A percentile compares a stretch with the other conserved stretches of the same genome.
These are phyloP conservation scores for Himalopsyche anomala DNA, from an alignment of 2,888 invertebrate genomes.

Conservation along the genomic window DNA sequence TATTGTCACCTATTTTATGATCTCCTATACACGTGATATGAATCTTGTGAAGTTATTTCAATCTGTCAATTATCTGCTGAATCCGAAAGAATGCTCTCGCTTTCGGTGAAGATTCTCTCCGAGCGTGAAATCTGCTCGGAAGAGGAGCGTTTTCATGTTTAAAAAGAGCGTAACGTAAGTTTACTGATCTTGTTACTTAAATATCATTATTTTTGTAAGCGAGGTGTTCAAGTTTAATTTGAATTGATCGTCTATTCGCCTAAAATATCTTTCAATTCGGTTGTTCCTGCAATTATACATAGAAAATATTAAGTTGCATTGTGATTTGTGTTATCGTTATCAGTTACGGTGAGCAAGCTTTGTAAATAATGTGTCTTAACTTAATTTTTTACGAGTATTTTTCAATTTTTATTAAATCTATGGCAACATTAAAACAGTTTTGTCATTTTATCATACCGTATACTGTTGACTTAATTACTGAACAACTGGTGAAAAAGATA, in stretches of 20 bases:
- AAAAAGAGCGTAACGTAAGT: neutral
- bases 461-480: neutral
- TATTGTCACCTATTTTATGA: slow-evolving; percentile 62
- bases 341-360: slow-evolving; percentile 55
- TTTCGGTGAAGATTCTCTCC: neutral
- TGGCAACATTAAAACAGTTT: slow-evolving; percentile 49
- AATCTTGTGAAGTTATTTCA: slow-evolving; percentile 50
- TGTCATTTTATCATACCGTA: neutral
- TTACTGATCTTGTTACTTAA: slow-evolving; percentile 18
- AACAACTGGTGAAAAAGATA: too few species aligned
- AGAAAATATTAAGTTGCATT: slow-evolving; percentile 52
- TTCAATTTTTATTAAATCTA: slow-evolving; percentile 47
- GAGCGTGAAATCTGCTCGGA: neutral
- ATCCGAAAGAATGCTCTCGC: neutral
- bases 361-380: slow-evolving; percentile 60
- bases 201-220: slow-evolving; percentile 34
- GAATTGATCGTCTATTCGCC: slow-evolving; percentile 22
- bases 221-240: slow-evolving; percentile 21
- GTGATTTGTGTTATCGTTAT: slow-evolving; percentile 60
- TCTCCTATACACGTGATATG: slow-evolving; percentile 63
- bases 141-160: neutral
- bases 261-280: slow-evolving; percentile 47
- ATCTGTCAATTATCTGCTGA: slow-evolving; percentile 58
- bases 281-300: slow-evolving; percentile 43
- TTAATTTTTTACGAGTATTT: slow-evolving; percentile 39